Percentiles rank a stretch among this genome's conserved stretches.
phyloP scores from a whole-genome alignment of 37 sponge, comb jelly and placozoan genomes.

The Axinella damicornis region DNA sequence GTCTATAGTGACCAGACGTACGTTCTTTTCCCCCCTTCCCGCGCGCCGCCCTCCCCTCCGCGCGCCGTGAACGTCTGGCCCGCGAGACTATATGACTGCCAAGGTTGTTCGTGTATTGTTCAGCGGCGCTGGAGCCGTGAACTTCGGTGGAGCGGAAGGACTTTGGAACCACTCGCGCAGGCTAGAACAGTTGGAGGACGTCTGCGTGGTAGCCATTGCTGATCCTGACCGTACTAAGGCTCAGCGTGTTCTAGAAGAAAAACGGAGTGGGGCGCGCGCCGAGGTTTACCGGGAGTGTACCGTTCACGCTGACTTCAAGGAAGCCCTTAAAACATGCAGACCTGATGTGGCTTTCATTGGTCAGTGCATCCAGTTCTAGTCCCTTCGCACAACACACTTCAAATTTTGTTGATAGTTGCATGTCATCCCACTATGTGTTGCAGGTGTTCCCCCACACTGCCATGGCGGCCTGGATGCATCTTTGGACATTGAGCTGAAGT shows the following conservation, averaged over 20 bases:
- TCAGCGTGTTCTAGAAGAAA: slow-evolving; percentile 44
- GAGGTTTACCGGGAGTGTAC: slow-evolving; percentile 65
- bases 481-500: slow-evolving; percentile 73
- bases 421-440: too few species aligned
- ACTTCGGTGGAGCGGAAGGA: slow-evolving; percentile 89
- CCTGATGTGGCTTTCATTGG: slow-evolving; percentile 76
- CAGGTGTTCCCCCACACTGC: slow-evolving; percentile 80
- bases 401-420: too few species aligned
- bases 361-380: too few species aligned
- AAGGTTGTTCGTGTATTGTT: slow-evolving; percentile 52
- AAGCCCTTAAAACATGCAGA: slow-evolving; percentile 34
- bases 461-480: slow-evolving; percentile 65
- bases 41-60: too few species aligned
- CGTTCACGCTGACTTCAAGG: slow-evolving; percentile 29
- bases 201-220: slow-evolving; percentile 80
- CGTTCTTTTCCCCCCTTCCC: too few species aligned
- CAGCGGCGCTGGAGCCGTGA: slow-evolving; percentile 84
- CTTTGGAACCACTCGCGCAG: slow-evolving; percentile 88
- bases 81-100: too few species aligned
- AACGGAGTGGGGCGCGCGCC: slow-evolving; percentile 43
- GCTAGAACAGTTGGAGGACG: slow-evolving; percentile 72
- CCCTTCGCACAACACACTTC: too few species aligned
- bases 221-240: slow-evolving; percentile 70
- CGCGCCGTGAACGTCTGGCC: too few species aligned
- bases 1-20: too few species aligned